phyloP scores from a whole-genome alignment of 1,140 invertebrate genomes.

The Drosophila nigromelanica region DNA sequence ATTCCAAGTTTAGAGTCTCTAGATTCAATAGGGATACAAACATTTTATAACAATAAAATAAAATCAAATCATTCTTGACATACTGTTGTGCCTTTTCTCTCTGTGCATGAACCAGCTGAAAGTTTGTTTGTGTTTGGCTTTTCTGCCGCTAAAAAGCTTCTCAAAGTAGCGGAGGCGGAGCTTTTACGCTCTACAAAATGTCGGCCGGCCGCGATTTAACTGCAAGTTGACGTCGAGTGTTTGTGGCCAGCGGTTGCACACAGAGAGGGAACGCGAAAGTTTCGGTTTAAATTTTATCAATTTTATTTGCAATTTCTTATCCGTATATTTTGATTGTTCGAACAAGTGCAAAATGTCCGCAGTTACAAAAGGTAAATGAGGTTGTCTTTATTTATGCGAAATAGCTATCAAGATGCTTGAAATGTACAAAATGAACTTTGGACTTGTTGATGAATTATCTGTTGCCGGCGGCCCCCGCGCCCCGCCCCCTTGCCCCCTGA shows the following conservation, averaged over 20 bases:
- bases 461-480: constrained; percentile 14
- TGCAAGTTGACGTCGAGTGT: constrained; percentile 27
- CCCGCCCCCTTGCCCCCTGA: neutral
- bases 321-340: constrained; percentile 1
- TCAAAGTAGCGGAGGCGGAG: constrained; percentile 20
- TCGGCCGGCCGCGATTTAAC: constrained; percentile 8
- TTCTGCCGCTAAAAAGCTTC: constrained; percentile 23
- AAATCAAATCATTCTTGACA: no score
- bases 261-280: no score
- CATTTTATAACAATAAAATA: no score
- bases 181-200: constrained; percentile 55
- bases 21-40: no score
- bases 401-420: constrained; percentile 3
- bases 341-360: constrained; percentile 61
- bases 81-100: no score
- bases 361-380: constrained; percentile 65
- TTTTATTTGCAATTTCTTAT: constrained; percentile 19
- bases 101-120: constrained; percentile 54
- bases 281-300: constrained; percentile 5
- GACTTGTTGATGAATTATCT: constrained; percentile 69
- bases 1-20: no score
- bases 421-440: constrained; percentile 58
- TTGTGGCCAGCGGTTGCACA: constrained; percentile 22
- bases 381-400: neutral
- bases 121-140: constrained; percentile 24